Evolutionary conservation across 2,797 vertebrate genomes (phyloP).

Genomic region (Antrozous pallidus): DNA sequence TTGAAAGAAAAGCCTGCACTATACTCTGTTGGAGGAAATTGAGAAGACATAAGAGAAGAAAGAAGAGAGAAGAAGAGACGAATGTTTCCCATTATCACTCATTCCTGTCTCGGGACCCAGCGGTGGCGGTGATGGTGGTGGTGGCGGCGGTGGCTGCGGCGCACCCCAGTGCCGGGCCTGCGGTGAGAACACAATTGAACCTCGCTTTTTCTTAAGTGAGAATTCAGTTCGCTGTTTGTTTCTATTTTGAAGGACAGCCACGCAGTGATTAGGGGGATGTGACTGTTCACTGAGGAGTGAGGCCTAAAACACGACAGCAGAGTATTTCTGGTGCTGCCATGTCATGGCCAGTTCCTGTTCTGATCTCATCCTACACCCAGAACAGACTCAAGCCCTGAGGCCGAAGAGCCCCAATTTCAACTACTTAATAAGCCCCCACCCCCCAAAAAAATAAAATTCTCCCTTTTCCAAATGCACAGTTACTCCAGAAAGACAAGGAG

Average conservation of each 20-base stretch:
- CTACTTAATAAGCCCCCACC: background rate
- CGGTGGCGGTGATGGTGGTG: no score
- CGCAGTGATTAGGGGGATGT: accelerated
- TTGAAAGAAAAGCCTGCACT: constrained; percentile 56
- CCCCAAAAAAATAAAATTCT: no score
- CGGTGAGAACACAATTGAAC: accelerated
- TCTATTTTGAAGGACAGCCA: background rate
- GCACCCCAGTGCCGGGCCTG: background rate
- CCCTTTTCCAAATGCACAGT: background rate
- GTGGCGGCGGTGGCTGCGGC: background rate
- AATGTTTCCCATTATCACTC: constrained; percentile 76
- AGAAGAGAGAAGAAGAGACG: background rate
- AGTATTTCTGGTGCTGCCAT: accelerated
- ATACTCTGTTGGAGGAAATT: constrained; percentile 72
- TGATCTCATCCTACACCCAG: accelerated
- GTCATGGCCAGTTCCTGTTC: background rate
- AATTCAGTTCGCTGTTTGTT: background rate
- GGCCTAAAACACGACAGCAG: no score
- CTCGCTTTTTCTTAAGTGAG: background rate
- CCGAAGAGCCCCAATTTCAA: background rate
- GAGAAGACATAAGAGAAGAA: constrained; percentile 51
- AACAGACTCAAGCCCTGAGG: background rate
- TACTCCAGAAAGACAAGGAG: background rate
- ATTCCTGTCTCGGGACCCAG: constrained; percentile 35
- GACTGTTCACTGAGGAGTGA: accelerated